A percentile compares a stretch with the other conserved stretches of the same genome.
phyloP scores from a whole-genome alignment of 2,797 vertebrate species.

The Anguilla obscura region DNA sequence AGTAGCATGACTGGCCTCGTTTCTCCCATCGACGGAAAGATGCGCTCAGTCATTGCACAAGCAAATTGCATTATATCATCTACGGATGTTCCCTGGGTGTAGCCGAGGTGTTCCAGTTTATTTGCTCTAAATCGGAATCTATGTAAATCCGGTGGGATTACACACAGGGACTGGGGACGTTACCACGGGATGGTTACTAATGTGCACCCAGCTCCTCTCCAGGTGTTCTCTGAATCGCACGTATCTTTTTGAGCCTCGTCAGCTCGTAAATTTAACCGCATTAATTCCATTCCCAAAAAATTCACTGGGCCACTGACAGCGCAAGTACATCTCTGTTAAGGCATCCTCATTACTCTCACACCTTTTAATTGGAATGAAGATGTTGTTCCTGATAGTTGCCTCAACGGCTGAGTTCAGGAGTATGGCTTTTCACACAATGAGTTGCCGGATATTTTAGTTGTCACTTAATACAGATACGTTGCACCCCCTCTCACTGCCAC shows the following conservation, averaged over 20 bases:
- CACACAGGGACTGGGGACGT: background rate
- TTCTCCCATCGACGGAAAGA: conserved; percentile 50
- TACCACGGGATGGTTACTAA: background rate
- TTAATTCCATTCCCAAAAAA: conserved; percentile 5
- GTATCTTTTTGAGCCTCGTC: background rate
- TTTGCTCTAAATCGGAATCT: background rate
- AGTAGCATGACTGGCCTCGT: conserved; percentile 56
- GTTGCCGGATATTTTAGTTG: background rate
- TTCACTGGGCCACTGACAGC: background rate
- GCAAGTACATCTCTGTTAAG: background rate
- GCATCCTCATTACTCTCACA: background rate
- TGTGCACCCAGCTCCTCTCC: background rate
- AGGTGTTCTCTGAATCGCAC: background rate
- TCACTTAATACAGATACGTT: background rate
- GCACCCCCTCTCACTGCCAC: background rate
- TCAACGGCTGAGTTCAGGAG: background rate
- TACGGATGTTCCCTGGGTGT: conserved; percentile 41
- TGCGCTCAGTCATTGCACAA: conserved; percentile 57
- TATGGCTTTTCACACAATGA: background rate
- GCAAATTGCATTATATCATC: conserved; percentile 63
- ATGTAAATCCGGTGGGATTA: conserved; percentile 4
- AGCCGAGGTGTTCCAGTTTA: background rate
- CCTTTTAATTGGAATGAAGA: background rate
- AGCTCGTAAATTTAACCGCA: background rate
- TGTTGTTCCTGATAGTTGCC: background rate